Evolutionary conservation across 2,113 vertebrate genomes (phyloP).

Genomic region (Silurus glanis): DNA sequence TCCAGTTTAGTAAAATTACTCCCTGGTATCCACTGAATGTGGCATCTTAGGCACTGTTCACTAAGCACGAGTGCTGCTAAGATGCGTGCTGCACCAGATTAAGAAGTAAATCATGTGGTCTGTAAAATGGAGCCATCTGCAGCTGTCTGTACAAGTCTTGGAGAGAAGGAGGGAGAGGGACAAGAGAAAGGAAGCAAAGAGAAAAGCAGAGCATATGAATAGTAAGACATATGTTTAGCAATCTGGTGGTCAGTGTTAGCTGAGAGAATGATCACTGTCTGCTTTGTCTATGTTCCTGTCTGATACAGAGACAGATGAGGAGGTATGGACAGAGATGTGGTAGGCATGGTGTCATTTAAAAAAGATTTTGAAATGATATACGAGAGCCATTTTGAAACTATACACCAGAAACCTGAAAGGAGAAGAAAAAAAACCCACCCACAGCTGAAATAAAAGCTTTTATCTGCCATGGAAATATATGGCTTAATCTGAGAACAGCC

Average conservation of each 20-base stretch:
- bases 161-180: conserved; percentile 38
- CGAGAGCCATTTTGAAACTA: neutral
- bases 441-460: neutral
- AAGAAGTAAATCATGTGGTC: conserved; percentile 18
- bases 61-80: conserved; percentile 1
- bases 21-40: conserved; percentile 34
- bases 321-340: neutral
- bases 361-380: neutral
- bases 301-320: neutral
- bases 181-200: conserved; percentile 10
- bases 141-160: conserved; percentile 67
- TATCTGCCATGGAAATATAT: conserved; percentile 1
- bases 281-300: conserved; percentile 19
- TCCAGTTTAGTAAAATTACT: conserved; percentile 33
- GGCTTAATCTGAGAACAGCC: neutral
- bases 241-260: conserved; percentile 33
- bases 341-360: neutral
- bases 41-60: conserved; percentile 26
- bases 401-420: neutral
- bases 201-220: conserved; percentile 12
- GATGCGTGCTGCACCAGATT: neutral
- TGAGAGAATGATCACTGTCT: conserved; percentile 34
- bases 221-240: conserved; percentile 50
- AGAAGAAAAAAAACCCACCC: neutral
- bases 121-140: conserved; percentile 62